A percentile compares a stretch with the other conserved stretches of the same genome.
phyloP scores from a whole-genome alignment of 2,113 vertebrate genomes.

The Anseranas semipalmata region DNA sequence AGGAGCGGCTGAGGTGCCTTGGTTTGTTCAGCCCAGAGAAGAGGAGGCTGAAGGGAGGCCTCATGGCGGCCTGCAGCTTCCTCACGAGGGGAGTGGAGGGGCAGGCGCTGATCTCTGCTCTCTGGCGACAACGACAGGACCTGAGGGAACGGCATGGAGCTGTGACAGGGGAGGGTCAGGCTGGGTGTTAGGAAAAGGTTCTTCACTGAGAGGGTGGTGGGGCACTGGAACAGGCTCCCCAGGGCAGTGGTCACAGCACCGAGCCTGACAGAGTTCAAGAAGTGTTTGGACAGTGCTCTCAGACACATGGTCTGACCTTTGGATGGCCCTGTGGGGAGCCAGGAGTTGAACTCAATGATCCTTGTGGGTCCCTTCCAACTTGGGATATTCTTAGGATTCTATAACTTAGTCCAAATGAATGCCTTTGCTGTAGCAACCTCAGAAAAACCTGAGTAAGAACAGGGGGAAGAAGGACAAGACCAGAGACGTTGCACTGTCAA shows the following conservation, averaged over 20 bases:
- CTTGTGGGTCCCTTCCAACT: background rate
- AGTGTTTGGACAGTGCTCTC: background rate
- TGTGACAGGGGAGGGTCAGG: background rate
- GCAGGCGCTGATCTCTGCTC: background rate
- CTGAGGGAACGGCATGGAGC: background rate
- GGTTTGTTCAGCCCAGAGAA: background rate
- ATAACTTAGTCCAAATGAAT: background rate
- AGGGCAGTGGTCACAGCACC: background rate
- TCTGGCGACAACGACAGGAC: background rate
- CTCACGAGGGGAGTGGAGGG: background rate
- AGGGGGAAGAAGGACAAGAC: background rate
- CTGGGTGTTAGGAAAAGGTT: background rate
- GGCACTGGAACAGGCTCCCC: background rate
- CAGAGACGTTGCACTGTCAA: background rate
- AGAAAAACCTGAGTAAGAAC: background rate
- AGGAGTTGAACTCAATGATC: background rate
- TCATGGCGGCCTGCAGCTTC: background rate
- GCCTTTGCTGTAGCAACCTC: background rate
- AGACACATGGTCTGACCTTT: background rate
- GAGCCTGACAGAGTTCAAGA: background rate
- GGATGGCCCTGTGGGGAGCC: background rate
- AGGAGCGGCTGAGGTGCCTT: background rate
- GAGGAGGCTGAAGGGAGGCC: background rate
- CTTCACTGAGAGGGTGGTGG: background rate
- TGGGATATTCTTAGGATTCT: background rate